phyloP scores from a whole-genome alignment of 1,140 invertebrate genomes.

The Arctopsyche grandis region DNA sequence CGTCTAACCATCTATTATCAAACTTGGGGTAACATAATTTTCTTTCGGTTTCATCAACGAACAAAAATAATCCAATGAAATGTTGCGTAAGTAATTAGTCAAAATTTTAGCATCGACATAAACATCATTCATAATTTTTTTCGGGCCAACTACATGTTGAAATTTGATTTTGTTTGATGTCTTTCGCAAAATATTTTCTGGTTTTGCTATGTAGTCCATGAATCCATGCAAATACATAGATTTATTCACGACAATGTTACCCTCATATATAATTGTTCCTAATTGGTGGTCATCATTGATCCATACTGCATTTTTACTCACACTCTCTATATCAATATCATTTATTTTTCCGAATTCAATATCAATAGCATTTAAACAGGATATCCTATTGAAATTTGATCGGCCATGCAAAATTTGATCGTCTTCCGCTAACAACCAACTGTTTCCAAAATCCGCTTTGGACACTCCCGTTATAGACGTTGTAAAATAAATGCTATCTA shows the following conservation, averaged over 20 bases:
- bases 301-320: conserved; percentile 39
- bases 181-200: conserved; percentile 42
- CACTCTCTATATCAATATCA: conserved; percentile 22
- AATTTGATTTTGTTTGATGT: background rate
- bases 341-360: conserved; percentile 41
- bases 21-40: background rate
- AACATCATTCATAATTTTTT: conserved; percentile 51
- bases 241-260: conserved; percentile 10
- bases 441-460: conserved; percentile 50
- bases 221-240: conserved; percentile 18
- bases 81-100: conserved; percentile 46
- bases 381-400: conserved; percentile 48
- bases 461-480: conserved; percentile 49
- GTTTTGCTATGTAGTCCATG: conserved; percentile 38
- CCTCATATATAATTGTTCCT: conserved; percentile 27
- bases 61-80: conserved; percentile 41
- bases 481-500: conserved; percentile 48
- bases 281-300: conserved; percentile 40
- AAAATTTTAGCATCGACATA: conserved; percentile 52
- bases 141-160: conserved; percentile 35
- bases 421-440: conserved; percentile 49
- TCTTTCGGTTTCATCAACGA: background rate
- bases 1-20: conserved; percentile 42
- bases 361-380: conserved; percentile 28
- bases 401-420: conserved; percentile 50